phyloP scores from a whole-genome alignment of 1,140 invertebrate species.

The Aleiodes sp. region DNA sequence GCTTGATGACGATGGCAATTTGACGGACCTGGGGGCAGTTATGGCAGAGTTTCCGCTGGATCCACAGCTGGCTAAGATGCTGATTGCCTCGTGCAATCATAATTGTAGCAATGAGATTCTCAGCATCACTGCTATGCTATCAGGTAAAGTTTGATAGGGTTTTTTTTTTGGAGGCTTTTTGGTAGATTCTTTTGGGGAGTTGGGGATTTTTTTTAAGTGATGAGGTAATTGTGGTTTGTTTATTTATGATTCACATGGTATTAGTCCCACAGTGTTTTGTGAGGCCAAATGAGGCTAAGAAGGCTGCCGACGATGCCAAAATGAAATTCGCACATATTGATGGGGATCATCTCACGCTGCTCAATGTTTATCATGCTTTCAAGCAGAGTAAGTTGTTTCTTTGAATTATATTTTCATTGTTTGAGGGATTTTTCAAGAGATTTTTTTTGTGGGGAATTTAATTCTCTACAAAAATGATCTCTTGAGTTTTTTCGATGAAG shows the following conservation, averaged over 20 bases:
- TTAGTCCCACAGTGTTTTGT: conserved; percentile 99
- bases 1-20: conserved; percentile 95
- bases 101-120: conserved; percentile 99
- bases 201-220: conserved; percentile 32
- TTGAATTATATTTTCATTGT: neutral
- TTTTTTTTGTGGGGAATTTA: no score
- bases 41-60: conserved; percentile 99
- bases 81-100: conserved; percentile 96
- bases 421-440: no score
- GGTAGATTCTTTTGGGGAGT: neutral
- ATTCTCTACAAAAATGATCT: neutral
- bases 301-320: conserved; percentile 98
- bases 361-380: conserved; percentile 98
- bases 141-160: conserved; percentile 75
- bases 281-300: conserved; percentile 98
- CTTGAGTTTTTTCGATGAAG: conserved; percentile 15
- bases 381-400: conserved; percentile 93
- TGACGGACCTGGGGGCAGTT: conserved; percentile 95
- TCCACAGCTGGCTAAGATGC: conserved; percentile 98
- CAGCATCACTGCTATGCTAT: conserved; percentile 98
- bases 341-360: conserved; percentile 95
- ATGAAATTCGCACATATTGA: conserved; percentile 99
- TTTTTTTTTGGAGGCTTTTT: neutral
- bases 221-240: conserved; percentile 54
- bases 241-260: conserved; percentile 66